Evolutionary conservation across 2,888 invertebrate species (phyloP).

Genomic region (Scaptomyza caliginosa): DNA sequence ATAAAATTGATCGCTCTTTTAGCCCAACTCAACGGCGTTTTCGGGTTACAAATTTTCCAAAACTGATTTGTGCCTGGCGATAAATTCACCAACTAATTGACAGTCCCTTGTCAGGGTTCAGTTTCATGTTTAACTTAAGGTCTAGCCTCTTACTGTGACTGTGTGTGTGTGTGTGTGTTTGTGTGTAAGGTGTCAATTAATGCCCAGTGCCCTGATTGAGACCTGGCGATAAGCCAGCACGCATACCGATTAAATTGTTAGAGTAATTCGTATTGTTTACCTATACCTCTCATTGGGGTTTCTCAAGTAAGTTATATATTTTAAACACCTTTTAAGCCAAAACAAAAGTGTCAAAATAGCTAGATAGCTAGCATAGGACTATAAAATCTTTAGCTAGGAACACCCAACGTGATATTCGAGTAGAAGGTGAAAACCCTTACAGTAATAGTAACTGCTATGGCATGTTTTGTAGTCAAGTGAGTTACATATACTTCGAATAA

Average conservation of each 20-base stretch:
- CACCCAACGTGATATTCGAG: slow-evolving; percentile 42
- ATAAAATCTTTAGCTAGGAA: slow-evolving; percentile 42
- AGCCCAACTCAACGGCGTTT: slow-evolving; percentile 42
- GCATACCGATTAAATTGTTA: slow-evolving; percentile 72
- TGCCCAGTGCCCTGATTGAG: slow-evolving; percentile 67
- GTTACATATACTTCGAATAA: slow-evolving; percentile 48
- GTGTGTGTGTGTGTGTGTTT: neutral
- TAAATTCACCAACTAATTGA: slow-evolving; percentile 78
- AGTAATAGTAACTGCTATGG: slow-evolving; percentile 33
- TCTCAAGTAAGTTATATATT: slow-evolving; percentile 64
- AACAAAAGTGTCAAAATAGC: slow-evolving; percentile 79
- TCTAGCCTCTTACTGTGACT: neutral
- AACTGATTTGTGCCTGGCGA: slow-evolving; percentile 80
- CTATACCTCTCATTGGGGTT: slow-evolving; percentile 3
- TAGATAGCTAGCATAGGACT: slow-evolving; percentile 41
- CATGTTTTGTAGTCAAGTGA: slow-evolving; percentile 31
- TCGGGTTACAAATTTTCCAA: slow-evolving; percentile 67
- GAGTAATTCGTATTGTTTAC: slow-evolving; percentile 46
- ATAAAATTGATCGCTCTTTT: slow-evolving; percentile 78
- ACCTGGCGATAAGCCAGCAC: slow-evolving; percentile 57
- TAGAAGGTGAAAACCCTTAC: neutral
- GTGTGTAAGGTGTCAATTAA: slow-evolving; percentile 70
- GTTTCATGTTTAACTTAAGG: slow-evolving; percentile 20
- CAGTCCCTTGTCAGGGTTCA: slow-evolving; percentile 63
- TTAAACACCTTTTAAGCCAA: slow-evolving; percentile 76